A percentile compares a stretch with the other conserved stretches of the same genome.
phyloP scores from a whole-genome alignment of 2,113 vertebrate species.

The Tinamus guttatus region DNA sequence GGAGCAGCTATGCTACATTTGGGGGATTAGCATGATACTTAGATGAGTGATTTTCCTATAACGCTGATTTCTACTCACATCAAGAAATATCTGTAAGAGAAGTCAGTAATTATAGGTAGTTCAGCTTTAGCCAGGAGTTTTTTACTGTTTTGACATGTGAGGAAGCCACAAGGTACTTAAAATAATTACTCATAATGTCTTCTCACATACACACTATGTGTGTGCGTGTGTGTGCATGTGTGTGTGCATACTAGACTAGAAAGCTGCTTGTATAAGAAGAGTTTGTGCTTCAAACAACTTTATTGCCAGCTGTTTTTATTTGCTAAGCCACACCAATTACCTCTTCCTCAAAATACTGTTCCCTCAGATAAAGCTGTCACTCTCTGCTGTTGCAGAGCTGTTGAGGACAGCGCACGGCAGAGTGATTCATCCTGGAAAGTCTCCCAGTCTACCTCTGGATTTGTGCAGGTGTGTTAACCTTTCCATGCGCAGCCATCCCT shows the following conservation, averaged over 20 bases:
- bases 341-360: not conserved
- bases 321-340: not conserved
- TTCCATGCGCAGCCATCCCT: not conserved
- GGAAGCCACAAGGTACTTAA: not conserved
- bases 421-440: not conserved
- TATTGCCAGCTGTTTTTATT: not conserved
- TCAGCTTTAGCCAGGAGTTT: conserved; percentile 16
- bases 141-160: conserved; percentile 30
- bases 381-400: not conserved
- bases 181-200: conserved; percentile 49
- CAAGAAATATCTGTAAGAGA: not conserved
- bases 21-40: not conserved
- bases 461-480: not conserved
- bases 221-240: not conserved
- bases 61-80: not conserved
- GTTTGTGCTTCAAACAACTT: not conserved
- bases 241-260: not conserved
- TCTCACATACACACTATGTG: not conserved
- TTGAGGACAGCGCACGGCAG: not conserved
- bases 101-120: not conserved
- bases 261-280: conserved; percentile 52
- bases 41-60: not conserved
- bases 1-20: not conserved
- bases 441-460: not conserved
- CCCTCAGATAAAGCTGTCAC: not conserved